These are phyloP conservation scores for Montipora capricornis DNA, from an alignment of 64 coral and sea anemone species.

Conservation along the genomic window DNA sequence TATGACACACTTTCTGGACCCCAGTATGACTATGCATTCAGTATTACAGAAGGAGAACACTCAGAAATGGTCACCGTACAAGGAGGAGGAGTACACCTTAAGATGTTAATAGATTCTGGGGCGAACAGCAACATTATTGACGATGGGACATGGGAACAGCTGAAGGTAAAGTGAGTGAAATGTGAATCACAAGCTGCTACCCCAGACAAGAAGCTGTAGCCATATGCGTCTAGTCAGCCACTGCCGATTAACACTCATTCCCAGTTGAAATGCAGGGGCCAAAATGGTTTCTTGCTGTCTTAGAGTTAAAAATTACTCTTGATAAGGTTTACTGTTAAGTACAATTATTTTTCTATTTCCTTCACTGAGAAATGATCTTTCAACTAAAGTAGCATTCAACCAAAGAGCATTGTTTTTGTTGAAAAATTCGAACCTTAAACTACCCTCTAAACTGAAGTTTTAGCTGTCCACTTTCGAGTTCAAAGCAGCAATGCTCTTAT, in stretches of 20 bases:
- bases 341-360: too few relatives aligned
- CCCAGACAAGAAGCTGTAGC: conserved; percentile 13
- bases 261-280: too few relatives aligned
- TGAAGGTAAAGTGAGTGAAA: not conserved
- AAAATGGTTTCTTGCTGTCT: too few relatives aligned
- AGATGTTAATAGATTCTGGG: conserved; percentile 43
- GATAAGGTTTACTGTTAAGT: too few relatives aligned
- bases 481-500: too few relatives aligned
- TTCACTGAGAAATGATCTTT: too few relatives aligned
- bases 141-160: conserved; percentile 12
- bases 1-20: not conserved
- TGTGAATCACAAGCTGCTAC: not conserved
- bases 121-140: conserved; percentile 29
- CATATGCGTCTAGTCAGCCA: conserved; percentile 21
- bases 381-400: too few relatives aligned
- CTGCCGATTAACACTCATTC: not conserved
- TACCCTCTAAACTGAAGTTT: too few relatives aligned
- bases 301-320: too few relatives aligned
- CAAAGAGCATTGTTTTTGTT: too few relatives aligned
- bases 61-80: conserved; percentile 29
- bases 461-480: too few relatives aligned
- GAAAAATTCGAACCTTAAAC: too few relatives aligned
- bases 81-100: conserved; percentile 22
- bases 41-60: not conserved
- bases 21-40: not conserved